Base-by-base conservation (phyloP, 1,140 invertebrate species). In the Camponotus pennsylvanicus region DNA sequence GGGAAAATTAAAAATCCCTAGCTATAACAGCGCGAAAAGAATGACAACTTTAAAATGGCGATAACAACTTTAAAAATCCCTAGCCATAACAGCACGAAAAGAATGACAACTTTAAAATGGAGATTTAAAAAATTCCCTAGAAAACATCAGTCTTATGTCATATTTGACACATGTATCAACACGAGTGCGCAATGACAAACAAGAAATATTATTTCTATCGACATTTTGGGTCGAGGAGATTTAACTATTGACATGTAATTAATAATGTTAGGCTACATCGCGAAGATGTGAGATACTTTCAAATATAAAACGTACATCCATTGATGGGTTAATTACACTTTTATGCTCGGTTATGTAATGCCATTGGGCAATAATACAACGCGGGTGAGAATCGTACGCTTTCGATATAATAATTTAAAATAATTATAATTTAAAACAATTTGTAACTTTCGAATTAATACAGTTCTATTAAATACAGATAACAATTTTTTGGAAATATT, bases 301-400 rank as follows among this genome's bases (percentile, higher is more conserved):
- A 89, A 78, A 75, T 85, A 57, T 79, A 69, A 37, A 21, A n/a
- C 42, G 18, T 52, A 59, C 40, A 55, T 63, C 15, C 11, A 6
- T 37, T n/a, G 32, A 75, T 70, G 55, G 42, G 77, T n/a, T 76
- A 57, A 85, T 63, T 57, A 9, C 69, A 55, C 5, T 34, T 78
- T 42, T 73, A 61, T 82, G 59, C 71, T 92, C 40, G 86, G 90
- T 94, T 93, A 94, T 95, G 94, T 94, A 87, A 95, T 95, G 94
- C 94, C 94, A 93, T 93, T 93, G 91, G 94, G 91, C 89, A 93
- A 92, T 85, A 88, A 85, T 87, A 86, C 70, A 86, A 86, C 90
- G 67, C 90, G 90, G 92, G 94, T 95, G 90, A 90, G 80, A 82
- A 75, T n/a, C 15, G 40, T 45, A 27, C 1, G 66, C n/a, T 70